These are phyloP conservation scores for Theropithecus gelada DNA, from an alignment of 2,113 vertebrate species.

Conservation along the genomic window DNA sequence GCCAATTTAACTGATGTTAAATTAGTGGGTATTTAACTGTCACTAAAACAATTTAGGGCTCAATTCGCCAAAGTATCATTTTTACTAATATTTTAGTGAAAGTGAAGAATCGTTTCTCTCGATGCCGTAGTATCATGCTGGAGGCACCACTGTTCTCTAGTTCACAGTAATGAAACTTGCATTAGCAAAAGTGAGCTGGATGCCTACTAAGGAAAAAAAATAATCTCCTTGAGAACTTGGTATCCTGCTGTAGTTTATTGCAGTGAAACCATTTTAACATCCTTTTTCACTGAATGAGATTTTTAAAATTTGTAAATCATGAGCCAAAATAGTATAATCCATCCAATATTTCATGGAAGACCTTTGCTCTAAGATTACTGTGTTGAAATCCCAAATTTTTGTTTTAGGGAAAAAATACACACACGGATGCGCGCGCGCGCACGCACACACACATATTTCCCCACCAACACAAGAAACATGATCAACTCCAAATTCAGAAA, in stretches of 20 bases:
- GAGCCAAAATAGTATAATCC: conserved; percentile 65
- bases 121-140: not conserved
- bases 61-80: conserved; percentile 77
- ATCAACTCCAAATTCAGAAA: conserved; percentile 53
- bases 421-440: not conserved
- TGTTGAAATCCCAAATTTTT: conserved; percentile 58
- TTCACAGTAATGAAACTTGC: conserved; percentile 43
- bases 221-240: conserved; percentile 41
- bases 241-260: conserved; percentile 67
- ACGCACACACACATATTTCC: conserved; percentile 3
- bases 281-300: conserved; percentile 57
- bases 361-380: conserved; percentile 24
- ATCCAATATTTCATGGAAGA: conserved; percentile 58
- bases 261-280: conserved; percentile 64
- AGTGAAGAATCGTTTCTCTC: conserved; percentile 5
- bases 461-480: conserved; percentile 55
- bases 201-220: conserved; percentile 46
- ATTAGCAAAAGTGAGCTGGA: conserved; percentile 61
- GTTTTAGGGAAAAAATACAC: not conserved
- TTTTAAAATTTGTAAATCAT: conserved; percentile 62
- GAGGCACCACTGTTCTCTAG: conserved; percentile 31
- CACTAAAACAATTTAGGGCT: conserved; percentile 77
- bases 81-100: conserved; percentile 73
- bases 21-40: conserved; percentile 81
- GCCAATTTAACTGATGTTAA: conserved; percentile 79